Conservation (phyloP, 1,140 invertebrate species). For the Drosophila pallidifrons region DNA sequence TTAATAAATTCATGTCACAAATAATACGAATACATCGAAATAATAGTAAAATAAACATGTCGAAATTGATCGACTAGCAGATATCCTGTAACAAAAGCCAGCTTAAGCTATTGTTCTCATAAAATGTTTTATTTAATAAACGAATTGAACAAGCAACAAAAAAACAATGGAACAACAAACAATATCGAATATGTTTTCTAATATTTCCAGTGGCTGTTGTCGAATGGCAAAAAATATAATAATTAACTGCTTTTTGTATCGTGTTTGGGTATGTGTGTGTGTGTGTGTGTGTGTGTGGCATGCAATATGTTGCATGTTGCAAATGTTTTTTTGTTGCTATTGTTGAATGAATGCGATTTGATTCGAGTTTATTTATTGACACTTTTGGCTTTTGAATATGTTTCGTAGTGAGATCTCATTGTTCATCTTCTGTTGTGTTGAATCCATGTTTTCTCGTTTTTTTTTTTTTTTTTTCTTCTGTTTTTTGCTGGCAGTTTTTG, state of each 20-base stretch:
- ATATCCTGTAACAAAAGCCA: conserved; percentile 13
- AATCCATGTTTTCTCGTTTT: no score
- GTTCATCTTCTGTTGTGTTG: neutral
- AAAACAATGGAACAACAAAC: neutral
- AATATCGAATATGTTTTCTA: conserved; percentile 14
- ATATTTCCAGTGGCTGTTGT: neutral
- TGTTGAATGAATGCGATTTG: conserved; percentile 18
- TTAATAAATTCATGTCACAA: conserved; percentile 31
- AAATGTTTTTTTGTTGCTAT: neutral
- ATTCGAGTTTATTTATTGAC: conserved; percentile 21
- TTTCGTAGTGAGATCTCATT: neutral
- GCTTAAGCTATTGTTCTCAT: no score
- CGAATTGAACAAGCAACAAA: neutral
- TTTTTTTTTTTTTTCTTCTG: neutral
- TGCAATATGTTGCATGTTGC: conserved; percentile 15
- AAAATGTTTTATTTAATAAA: neutral
- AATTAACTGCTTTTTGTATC: conserved; percentile 5
- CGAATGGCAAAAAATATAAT: neutral
- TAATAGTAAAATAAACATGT: conserved; percentile 8
- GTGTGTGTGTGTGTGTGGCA: conserved; percentile 10
- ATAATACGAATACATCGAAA: conserved; percentile 17
- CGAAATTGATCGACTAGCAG: conserved; percentile 10
- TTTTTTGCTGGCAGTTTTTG: neutral
- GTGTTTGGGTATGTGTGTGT: neutral
- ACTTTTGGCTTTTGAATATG: conserved; percentile 26